Conservation (phyloP, 2,113 vertebrate genomes). For the Ellobius talpinus region DNA sequence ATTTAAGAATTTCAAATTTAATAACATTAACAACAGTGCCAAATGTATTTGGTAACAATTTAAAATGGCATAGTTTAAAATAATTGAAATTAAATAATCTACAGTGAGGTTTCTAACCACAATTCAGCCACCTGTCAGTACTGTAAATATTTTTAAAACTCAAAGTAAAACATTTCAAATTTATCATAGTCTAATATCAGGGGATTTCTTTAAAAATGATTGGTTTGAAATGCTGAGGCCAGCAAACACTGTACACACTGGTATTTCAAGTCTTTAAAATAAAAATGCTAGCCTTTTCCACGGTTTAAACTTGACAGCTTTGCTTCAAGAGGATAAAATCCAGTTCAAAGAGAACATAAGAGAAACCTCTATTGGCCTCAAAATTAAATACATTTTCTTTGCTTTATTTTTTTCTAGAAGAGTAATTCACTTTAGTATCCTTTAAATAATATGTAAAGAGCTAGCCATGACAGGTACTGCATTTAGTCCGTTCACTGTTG, state of each 20-base stretch:
- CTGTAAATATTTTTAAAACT: constrained; percentile 53
- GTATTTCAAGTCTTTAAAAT: constrained; percentile 48
- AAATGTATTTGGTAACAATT: constrained; percentile 62
- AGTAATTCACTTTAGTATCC: constrained; percentile 80
- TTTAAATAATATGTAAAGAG: constrained; percentile 83
- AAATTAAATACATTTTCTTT: constrained; percentile 70
- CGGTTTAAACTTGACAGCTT: not conserved
- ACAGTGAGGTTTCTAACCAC: constrained; percentile 66
- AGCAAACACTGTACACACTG: constrained; percentile 37
- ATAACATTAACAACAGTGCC: constrained; percentile 10
- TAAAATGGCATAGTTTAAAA: constrained; percentile 59
- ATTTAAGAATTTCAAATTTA: constrained; percentile 56
- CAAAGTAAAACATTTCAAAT: constrained; percentile 58
- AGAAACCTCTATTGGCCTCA: constrained; percentile 56
- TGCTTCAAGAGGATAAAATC: constrained; percentile 62
- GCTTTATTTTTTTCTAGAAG: constrained; percentile 62
- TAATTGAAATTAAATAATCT: constrained; percentile 76
- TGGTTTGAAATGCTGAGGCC: constrained; percentile 42
- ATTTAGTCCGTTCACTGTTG: constrained; percentile 63
- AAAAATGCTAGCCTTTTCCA: constrained; percentile 44
- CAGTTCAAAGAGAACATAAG: constrained; percentile 36
- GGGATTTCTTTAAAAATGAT: constrained; percentile 47
- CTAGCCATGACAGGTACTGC: constrained; percentile 75
- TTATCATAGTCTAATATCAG: constrained; percentile 38
- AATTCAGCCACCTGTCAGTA: constrained; percentile 43